Base-by-base conservation (phyloP, 2,113 vertebrate species). In the Gallinago jamesoni region DNA sequence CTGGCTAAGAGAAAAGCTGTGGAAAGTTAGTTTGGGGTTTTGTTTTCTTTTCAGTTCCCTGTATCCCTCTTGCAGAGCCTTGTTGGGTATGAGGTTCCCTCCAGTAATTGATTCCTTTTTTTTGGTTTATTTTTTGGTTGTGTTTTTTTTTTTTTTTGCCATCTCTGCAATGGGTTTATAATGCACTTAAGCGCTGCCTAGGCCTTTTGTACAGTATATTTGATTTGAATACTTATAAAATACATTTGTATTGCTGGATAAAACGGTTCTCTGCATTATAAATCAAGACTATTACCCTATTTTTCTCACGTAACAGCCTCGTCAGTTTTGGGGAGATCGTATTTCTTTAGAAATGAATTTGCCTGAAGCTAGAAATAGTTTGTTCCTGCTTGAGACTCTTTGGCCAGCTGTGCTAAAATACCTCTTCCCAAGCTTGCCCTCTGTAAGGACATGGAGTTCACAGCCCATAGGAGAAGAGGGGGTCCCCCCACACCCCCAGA, bases 1-100 rank as follows among this genome's bases (percentile, higher is more conserved):
- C 35, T 33, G 14, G 22, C 72, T 87, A 45, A 85, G 66, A 64
- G 77, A 85, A 87, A 70, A 59, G 22, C 10, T 2, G 2, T 79
- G 76, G 50, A 80, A 93, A 91, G 39, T 86, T 94, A 87, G 82
- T 76, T 93, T 87, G 19, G 50, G 39, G 12, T 52, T 84, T 91
- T 87, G 39, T 73, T 93, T 93, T 85, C 27, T 78, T 95, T 90
- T 80, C 57, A 82, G 10, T 35, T 81, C 39, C n/a, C 89, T 3
- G 0, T 76, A 57, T 92, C 60, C 35, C 62, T 66, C 15, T 87
- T 87, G 28, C 31, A 89, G 84, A 74, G 22, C 45, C 30, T 55
- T 64, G 57, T 31, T 73, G 82, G 8, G 23, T 83, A 55, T 69
- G 74, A 92, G 67, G 21, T 20, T 91, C 41, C 45, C 22, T 79